Percentiles rank a stretch among this genome's conserved stretches.
These are phyloP conservation scores for Macroramphosus scolopax DNA, from an alignment of 2,797 vertebrate species.

Conservation along the genomic window DNA sequence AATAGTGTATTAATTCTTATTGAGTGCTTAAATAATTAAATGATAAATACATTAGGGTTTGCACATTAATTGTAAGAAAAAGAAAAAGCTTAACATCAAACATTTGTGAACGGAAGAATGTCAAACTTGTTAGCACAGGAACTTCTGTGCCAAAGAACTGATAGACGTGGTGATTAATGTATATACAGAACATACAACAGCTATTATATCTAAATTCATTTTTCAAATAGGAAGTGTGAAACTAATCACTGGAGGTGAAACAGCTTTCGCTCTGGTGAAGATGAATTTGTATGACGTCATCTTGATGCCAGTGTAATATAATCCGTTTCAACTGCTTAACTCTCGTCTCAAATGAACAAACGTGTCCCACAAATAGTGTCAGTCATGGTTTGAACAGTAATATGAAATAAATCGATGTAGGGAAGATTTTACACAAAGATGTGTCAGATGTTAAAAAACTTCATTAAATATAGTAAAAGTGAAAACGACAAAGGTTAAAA, in stretches of 20 bases:
- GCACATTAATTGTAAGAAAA: no score
- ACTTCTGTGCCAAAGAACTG: constrained; percentile 15
- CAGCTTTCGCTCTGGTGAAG: background rate
- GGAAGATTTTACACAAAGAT: no score
- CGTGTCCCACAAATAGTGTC: background rate
- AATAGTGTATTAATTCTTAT: constrained; percentile 5
- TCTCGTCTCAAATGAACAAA: constrained; percentile 6
- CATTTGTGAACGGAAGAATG: constrained; percentile 6
- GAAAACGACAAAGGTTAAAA: background rate
- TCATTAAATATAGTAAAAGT: background rate
- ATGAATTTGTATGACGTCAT: background rate
- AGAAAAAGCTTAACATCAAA: no score
- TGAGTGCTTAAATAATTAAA: constrained; percentile 8
- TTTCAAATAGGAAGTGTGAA: background rate
- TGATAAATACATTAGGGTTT: constrained; percentile 3
- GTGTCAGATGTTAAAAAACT: no score
- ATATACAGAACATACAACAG: constrained; percentile 21
- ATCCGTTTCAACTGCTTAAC: constrained; percentile 21
- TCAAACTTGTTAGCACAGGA: constrained; percentile 9
- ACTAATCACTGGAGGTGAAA: background rate
- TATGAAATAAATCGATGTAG: background rate
- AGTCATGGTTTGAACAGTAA: constrained; percentile 8
- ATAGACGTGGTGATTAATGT: constrained; percentile 14
- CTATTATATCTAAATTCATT: constrained; percentile 11
- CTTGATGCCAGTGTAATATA: constrained; percentile 14